Evolutionary conservation across 2,797 vertebrate species (phyloP).

Genomic region (Urosaurus nigricauda): DNA sequence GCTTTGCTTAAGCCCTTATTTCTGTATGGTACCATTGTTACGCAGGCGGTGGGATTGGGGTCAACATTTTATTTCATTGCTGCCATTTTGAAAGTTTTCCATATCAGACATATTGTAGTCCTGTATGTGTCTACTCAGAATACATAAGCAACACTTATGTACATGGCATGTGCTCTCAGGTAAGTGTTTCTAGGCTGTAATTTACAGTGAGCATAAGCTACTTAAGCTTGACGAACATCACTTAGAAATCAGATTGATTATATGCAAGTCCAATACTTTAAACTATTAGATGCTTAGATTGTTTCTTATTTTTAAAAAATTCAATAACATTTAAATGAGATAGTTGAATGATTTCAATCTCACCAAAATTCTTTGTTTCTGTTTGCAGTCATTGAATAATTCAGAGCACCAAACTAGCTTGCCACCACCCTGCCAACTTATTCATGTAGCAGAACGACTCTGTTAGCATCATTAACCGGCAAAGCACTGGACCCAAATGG

Average conservation of each 20-base stretch:
- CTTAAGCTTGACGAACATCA: neutral
- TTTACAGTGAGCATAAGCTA: neutral
- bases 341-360: neutral
- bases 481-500: fast-evolving
- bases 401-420: neutral
- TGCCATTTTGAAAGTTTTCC: neutral
- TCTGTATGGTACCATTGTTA: too few species aligned
- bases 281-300: neutral
- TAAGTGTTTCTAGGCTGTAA: neutral
- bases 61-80: neutral
- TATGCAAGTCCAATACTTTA: neutral
- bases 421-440: fast-evolving
- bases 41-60: too few species aligned
- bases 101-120: neutral
- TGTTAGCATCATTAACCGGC: neutral
- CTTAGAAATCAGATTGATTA: neutral
- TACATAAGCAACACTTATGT: neutral
- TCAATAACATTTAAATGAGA: neutral
- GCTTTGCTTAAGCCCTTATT: too few species aligned
- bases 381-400: neutral
- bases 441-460: fast-evolving
- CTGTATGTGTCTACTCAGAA: neutral
- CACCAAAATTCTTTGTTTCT: neutral
- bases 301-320: neutral
- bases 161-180: neutral